phyloP scores from a whole-genome alignment of 2,113 vertebrate genomes.

The Callorhinus ursinus region DNA sequence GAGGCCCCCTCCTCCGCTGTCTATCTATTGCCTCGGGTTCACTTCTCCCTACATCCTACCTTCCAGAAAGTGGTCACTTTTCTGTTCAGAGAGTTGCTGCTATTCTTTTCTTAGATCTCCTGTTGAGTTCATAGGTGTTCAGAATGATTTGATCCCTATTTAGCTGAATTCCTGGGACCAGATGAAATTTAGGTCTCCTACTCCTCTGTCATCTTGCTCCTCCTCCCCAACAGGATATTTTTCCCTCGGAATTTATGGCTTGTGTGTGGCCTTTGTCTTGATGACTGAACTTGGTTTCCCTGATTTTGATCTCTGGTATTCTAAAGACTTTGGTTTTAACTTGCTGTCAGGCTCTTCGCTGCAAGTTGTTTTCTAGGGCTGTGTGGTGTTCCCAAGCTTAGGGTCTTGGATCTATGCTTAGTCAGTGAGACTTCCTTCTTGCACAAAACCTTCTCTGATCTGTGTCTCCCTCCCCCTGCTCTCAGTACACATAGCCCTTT shows the following conservation, averaged over 20 bases:
- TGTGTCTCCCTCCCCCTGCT: rapidly evolving
- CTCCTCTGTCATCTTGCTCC: no score
- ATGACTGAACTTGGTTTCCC: neutral
- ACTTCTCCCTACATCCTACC: no score
- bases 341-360: neutral
- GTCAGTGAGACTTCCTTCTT: neutral
- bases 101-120: no score
- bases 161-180: no score
- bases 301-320: neutral
- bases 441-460: neutral
- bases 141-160: no score
- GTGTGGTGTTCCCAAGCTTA: neutral
- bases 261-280: neutral
- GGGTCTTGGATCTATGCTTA: rapidly evolving
- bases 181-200: no score
- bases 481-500: neutral
- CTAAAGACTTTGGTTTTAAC: neutral
- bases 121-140: no score
- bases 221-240: neutral
- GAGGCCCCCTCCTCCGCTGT: no score
- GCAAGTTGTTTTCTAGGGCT: neutral
- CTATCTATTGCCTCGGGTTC: no score
- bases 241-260: neutral
- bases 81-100: no score
- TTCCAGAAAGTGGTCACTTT: no score